Evolutionary conservation across 2,113 vertebrate genomes (phyloP), one percentile per base, ranked within the genome.

Genomic region (Aphyosemion australe): DNA sequence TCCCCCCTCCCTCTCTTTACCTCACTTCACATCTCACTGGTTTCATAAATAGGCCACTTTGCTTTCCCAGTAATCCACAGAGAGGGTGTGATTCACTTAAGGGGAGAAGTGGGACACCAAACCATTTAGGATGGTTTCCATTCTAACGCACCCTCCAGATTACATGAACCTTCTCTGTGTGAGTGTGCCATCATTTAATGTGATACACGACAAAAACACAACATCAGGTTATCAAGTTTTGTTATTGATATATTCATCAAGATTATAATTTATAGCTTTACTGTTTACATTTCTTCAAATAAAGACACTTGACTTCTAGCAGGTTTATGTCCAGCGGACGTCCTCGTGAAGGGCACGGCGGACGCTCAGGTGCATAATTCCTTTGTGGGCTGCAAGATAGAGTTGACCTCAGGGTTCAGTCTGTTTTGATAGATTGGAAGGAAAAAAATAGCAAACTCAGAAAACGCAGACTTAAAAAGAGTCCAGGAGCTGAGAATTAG

Each of bases 31-130:
- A 55, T 52, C 20, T 64, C 14, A 14, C 43, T 71, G 46, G 0
- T 61, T 76, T 68, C 85, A 87, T 85, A 89, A 92, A 91, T 87
- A 89, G 83, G 80, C 46, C 80, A 74, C 85, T 89, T 84, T 75
- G 68, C 79, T 84, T 70, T 82, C 73, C 54, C 66, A 57, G 57
- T 79, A 75, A 76, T 83, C 78, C 77, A 68, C 73, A 82, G 54
- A 78, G 72, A 80, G 68, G 65, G 72, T 58, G 73, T 57, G 61
- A 76, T 82, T 78, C 80, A 84, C 84, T 88, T 76, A 84, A 65
- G 58, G 61, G 57, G 43, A 66, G 56, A 58, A 72, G 78, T 12
- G 20, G 60, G 66, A 71, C 70, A 78, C n/a, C 45, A 81, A 76
- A 62, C 55, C 61, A 73, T 61, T 50, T 37, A 79, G 52, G 47